phyloP scores from a whole-genome alignment of 2,888 invertebrate species.

The Philaethria dido region DNA sequence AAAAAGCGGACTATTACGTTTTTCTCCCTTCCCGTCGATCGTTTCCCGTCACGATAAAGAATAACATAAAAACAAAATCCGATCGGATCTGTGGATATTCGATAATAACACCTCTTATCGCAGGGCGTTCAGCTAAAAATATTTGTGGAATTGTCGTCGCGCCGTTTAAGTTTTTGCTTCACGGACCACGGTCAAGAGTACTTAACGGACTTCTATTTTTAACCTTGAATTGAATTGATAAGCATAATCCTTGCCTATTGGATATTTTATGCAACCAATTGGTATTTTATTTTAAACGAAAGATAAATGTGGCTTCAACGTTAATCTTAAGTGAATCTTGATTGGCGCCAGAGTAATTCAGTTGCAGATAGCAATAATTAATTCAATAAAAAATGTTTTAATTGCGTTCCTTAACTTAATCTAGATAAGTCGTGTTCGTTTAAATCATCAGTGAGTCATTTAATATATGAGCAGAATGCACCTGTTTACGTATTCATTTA shows the following conservation, averaged over 20 bases:
- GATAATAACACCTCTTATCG: constrained; percentile 42
- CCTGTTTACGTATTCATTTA: constrained; percentile 2
- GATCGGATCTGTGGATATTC: constrained; percentile 43
- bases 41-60: constrained; percentile 48
- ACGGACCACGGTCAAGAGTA: constrained; percentile 27
- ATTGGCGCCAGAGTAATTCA: constrained; percentile 22
- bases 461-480: constrained; percentile 5
- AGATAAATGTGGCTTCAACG: constrained; percentile 6
- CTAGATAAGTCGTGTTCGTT: constrained; percentile 18
- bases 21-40: constrained; percentile 47
- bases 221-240: constrained; percentile 39
- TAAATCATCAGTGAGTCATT: constrained; percentile 13
- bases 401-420: constrained; percentile 16
- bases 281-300: constrained; percentile 19
- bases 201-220: constrained; percentile 37
- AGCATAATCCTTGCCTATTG: constrained; percentile 16
- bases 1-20: constrained; percentile 45
- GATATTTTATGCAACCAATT: constrained; percentile 11
- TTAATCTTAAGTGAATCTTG: constrained; percentile 23
- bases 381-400: constrained; percentile 24
- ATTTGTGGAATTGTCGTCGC: constrained; percentile 38
- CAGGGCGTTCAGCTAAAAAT: constrained; percentile 34
- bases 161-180: constrained; percentile 28
- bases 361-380: constrained; percentile 22
- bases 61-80: constrained; percentile 45